Base-by-base conservation (phyloP, 2,888 invertebrate species). In the Parapristionchus giblindavisi region DNA sequence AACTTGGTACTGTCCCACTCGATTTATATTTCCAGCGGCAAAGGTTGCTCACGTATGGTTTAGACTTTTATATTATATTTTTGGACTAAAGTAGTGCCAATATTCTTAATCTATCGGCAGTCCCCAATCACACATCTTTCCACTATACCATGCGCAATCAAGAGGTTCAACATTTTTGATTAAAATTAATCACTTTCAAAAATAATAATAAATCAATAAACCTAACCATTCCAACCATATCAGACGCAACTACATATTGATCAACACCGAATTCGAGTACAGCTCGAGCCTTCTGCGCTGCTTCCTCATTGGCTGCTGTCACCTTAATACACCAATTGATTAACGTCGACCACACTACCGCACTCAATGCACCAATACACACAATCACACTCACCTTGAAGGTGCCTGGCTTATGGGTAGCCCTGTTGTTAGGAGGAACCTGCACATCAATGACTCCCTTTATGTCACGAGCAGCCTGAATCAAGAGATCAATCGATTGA, bases 221-320 rank as follows among this genome's bases (percentile, higher is more conserved):
- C n/a, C n/a, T n/a, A n/a, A 83, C 78, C 80, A 85, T 83, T 85
- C 97, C 96, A 80, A 99, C 97, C 86, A 98, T 92, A 87, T 93
- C 93, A 85, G 96, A 92, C 81, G 97, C 97, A 88, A 99, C 97
- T 90, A 94, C 94, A 89, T 96, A 92, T 82, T 94, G 93, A 90
- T 96, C 96, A 90, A 98, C 96, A 84, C 94, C 93, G 91, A 95
- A 99, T 90, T 99, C 99, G 86, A 99, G 92, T 92, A 98, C 93
- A 80, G 93, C 92, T 76, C 98, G 92, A 77, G 98, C 98, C 88
- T 93, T 92, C 87, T 93, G 93, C 76, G 97, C 97, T 78, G 95
- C 94, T 88, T 96, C 95, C 87, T 92, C 92, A 58, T 60, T 79
- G 52, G 80, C 77, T 3, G 85, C 85, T 48, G 75, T 78, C 32